Evolutionary conservation across 2,113 vertebrate genomes (phyloP).

Genomic region (Prolemur simus): DNA sequence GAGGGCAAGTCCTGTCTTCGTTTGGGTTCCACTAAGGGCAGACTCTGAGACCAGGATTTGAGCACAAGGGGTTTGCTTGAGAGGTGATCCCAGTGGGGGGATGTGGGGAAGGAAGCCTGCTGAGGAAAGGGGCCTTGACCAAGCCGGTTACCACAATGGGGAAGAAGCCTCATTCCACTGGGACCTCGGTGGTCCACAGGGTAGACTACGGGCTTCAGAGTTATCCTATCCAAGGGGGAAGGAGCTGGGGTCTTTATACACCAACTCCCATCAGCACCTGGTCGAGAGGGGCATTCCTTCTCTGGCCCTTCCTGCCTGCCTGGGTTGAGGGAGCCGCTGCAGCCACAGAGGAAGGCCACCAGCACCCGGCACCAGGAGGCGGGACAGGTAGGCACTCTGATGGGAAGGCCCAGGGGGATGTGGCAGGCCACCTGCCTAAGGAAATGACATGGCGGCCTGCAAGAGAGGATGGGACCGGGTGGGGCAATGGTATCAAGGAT

Average conservation of each 20-base stretch:
- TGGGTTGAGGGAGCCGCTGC: background rate
- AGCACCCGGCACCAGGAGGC: background rate
- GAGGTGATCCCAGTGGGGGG: background rate
- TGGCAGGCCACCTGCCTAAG: background rate
- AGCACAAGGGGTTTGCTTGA: background rate
- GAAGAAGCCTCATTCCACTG: background rate
- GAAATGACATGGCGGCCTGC: background rate
- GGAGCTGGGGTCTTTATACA: background rate
- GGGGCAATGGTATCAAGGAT: too few species aligned
- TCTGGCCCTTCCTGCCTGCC: background rate
- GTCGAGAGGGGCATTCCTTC: background rate
- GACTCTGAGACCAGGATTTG: background rate
- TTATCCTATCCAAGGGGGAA: background rate
- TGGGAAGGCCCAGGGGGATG: background rate
- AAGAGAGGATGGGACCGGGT: background rate
- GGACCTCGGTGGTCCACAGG: too few species aligned
- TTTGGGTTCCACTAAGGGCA: background rate
- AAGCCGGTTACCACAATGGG: background rate
- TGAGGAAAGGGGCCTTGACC: accelerated
- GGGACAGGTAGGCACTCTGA: accelerated
- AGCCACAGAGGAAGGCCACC: background rate
- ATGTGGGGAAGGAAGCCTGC: background rate
- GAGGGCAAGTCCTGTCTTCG: background rate
- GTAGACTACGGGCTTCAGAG: background rate
- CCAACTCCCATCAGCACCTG: background rate